A percentile compares a stretch with the other conserved stretches of the same genome.
These are phyloP conservation scores for Gobiocypris rarus DNA, from an alignment of 2,113 vertebrate species.

Conservation along the genomic window DNA sequence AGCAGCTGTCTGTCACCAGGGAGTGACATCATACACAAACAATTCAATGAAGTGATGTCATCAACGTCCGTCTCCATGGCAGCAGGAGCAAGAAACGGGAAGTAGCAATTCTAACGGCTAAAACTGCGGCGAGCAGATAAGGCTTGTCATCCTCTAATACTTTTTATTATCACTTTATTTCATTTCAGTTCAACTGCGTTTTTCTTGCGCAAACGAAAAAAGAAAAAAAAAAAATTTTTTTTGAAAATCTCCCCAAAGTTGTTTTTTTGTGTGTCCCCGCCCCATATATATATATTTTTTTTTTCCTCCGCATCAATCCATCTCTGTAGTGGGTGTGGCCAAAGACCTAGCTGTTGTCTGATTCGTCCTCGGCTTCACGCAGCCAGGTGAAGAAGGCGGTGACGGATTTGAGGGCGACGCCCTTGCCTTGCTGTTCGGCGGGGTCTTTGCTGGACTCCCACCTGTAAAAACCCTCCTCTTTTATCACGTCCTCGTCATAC, in stretches of 20 bases:
- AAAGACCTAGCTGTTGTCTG: constrained; percentile 88
- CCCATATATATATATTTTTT: background rate
- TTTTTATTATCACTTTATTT: constrained; percentile 56
- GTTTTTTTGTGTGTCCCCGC: constrained; percentile 52
- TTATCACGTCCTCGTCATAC: constrained; percentile 95
- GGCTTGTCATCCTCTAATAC: constrained; percentile 55
- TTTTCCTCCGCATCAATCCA: constrained; percentile 59
- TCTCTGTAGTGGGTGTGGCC: background rate
- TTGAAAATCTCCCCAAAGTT: constrained; percentile 71
- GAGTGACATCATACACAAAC: constrained; percentile 51
- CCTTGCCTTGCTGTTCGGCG: constrained; percentile 92
- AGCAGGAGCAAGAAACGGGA: constrained; percentile 63
- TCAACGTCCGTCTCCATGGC: constrained; percentile 66
- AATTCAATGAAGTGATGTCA: constrained; percentile 16
- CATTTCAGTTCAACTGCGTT: constrained; percentile 68
- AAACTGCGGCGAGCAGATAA: constrained; percentile 59
- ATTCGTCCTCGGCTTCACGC: constrained; percentile 90
- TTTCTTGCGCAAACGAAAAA: constrained; percentile 58
- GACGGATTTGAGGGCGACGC: constrained; percentile 96
- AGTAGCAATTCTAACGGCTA: constrained; percentile 64
- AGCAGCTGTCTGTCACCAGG: constrained; percentile 64
- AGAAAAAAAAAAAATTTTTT: constrained; percentile 47
- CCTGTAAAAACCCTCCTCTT: constrained; percentile 96
- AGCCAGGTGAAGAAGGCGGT: constrained; percentile 98
- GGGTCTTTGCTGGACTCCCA: constrained; percentile 97